phyloP scores from a whole-genome alignment of 2,888 invertebrate genomes.

The Masnerella sp. region DNA sequence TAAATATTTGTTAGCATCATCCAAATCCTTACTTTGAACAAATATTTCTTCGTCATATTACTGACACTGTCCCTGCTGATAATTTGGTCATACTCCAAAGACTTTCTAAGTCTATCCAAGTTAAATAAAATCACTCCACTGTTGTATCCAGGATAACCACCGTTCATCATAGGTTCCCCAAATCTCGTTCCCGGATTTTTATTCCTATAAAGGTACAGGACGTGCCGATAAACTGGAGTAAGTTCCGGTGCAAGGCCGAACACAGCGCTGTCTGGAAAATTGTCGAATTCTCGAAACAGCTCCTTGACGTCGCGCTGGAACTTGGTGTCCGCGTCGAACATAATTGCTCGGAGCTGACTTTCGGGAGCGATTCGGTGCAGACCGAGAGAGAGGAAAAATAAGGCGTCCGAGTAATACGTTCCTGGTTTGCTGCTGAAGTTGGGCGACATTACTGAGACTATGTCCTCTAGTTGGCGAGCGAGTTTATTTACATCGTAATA shows the following conservation, averaged over 20 bases:
- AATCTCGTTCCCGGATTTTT: slow-evolving; percentile 82
- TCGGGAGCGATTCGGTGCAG: slow-evolving; percentile 84
- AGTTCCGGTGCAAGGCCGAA: slow-evolving; percentile 86
- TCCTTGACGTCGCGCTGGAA: slow-evolving; percentile 84
- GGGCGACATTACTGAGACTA: slow-evolving; percentile 83
- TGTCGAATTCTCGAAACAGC: slow-evolving; percentile 83
- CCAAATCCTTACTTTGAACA: slow-evolving; percentile 80
- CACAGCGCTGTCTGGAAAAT: slow-evolving; percentile 82
- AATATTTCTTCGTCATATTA: slow-evolving; percentile 81
- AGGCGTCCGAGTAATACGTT: slow-evolving; percentile 87
- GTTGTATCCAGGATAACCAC: slow-evolving; percentile 87
- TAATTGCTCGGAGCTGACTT: slow-evolving; percentile 81
- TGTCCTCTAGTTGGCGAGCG: slow-evolving; percentile 81
- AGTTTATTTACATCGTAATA: slow-evolving; percentile 83
- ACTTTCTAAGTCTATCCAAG: slow-evolving; percentile 83
- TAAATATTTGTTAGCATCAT: no score
- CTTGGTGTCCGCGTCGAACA: slow-evolving; percentile 88
- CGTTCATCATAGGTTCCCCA: slow-evolving; percentile 79
- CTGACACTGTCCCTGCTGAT: slow-evolving; percentile 79
- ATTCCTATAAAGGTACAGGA: slow-evolving; percentile 83
- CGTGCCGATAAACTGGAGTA: slow-evolving; percentile 88
- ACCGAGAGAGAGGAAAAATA: slow-evolving; percentile 88
- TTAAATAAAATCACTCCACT: slow-evolving; percentile 88
- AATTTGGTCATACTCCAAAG: slow-evolving; percentile 81
- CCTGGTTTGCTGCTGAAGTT: slow-evolving; percentile 85